Conservation (phyloP, 1,140 invertebrate species). For the Eriocheir sinensis region DNA sequence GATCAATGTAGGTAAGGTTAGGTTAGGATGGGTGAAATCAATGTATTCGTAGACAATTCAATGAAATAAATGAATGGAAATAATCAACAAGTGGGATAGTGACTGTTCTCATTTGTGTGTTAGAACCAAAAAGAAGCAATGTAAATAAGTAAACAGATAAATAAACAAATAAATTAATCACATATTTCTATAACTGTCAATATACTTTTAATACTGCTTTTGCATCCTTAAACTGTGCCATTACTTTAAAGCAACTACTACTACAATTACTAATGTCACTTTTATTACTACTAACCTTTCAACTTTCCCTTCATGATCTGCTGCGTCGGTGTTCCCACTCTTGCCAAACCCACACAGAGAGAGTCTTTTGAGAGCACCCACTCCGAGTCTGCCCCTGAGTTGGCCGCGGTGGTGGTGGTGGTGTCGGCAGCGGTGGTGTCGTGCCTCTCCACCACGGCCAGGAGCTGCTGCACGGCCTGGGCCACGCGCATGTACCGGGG, state of each 20-base stretch:
- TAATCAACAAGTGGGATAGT: too few relatives aligned
- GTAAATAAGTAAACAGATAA: too few relatives aligned
- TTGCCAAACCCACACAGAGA: slow-evolving; percentile 91
- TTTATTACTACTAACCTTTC: slow-evolving; percentile 77
- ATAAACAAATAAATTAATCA: neutral
- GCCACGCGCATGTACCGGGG: slow-evolving; percentile 95
- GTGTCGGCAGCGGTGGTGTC: slow-evolving; percentile 79
- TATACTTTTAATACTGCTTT: too few relatives aligned
- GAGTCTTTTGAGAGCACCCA: slow-evolving; percentile 83
- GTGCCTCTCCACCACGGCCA: slow-evolving; percentile 87
- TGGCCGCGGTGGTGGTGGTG: neutral
- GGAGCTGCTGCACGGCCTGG: slow-evolving; percentile 89
- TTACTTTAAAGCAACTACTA: too few relatives aligned
- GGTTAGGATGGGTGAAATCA: too few relatives aligned
- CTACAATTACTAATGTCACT: neutral
- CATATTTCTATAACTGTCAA: neutral
- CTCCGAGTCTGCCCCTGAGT: neutral
- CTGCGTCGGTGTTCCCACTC: slow-evolving; percentile 94
- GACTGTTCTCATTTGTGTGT: too few relatives aligned
- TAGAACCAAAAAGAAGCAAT: too few relatives aligned
- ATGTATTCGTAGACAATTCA: too few relatives aligned
- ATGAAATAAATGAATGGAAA: too few relatives aligned
- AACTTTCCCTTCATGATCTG: slow-evolving; percentile 89
- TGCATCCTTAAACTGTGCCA: too few relatives aligned
- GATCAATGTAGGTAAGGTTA: too few relatives aligned